Conservation (phyloP, 92 coral and sea anemone genomes). For the Phenganax marumi region DNA sequence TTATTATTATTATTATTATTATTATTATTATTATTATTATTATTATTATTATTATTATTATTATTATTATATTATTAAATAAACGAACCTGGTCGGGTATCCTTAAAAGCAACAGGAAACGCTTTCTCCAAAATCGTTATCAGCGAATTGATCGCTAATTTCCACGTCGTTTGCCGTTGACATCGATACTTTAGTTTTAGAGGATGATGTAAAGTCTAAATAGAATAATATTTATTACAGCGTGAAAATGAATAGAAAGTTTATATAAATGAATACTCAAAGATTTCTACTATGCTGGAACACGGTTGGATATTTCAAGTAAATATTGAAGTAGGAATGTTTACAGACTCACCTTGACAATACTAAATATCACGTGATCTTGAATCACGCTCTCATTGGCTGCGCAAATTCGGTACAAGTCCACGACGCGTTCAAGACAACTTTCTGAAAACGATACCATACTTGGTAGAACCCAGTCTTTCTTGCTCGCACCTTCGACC, state of each 20-base stretch:
- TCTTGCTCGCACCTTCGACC: conserved; percentile 50
- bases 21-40: no score
- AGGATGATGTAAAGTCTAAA: conserved; percentile 81
- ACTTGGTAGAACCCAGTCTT: conserved; percentile 75
- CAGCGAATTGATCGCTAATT: conserved; percentile 87
- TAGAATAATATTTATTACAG: not conserved
- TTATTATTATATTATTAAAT: not conserved
- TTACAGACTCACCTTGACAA: conserved; percentile 66
- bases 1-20: no score
- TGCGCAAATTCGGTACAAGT: conserved; percentile 71
- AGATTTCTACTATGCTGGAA: not conserved
- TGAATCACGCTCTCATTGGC: conserved; percentile 79
- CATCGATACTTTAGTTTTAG: conserved; percentile 90
- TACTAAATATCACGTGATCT: conserved; percentile 85
- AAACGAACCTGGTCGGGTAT: conserved; percentile 44
- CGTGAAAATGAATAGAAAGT: not conserved
- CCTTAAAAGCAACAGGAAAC: conserved; percentile 79
- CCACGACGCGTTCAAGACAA: conserved; percentile 73
- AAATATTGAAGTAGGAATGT: not conserved
- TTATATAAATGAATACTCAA: not conserved
- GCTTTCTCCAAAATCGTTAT: conserved; percentile 75
- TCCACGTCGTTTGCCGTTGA: conserved; percentile 97
- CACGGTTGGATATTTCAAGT: not conserved
- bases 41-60: no score
- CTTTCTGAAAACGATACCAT: conserved; percentile 87